These are phyloP conservation scores for Lampris incognitus DNA, from an alignment of 2,113 vertebrate species.

Conservation along the genomic window DNA sequence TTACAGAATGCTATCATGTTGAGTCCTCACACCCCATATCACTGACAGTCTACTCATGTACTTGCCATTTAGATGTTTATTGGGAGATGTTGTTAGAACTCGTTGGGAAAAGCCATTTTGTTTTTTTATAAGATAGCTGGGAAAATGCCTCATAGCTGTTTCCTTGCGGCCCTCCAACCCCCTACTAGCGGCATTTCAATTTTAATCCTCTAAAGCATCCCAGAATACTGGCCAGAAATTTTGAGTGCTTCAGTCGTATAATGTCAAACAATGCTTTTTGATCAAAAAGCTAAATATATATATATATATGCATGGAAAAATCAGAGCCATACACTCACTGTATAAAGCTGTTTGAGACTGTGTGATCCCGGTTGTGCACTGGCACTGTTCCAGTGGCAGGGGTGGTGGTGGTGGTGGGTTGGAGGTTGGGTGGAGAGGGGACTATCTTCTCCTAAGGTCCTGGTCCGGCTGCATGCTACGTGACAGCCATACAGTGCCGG, in stretches of 20 bases:
- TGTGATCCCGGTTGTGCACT: conserved; percentile 43
- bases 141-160: not conserved
- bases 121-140: not conserved
- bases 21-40: conserved; percentile 14
- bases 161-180: too few relatives aligned
- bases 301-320: conserved; percentile 3
- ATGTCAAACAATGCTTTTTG: not conserved
- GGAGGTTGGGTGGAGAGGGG: not conserved
- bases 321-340: conserved; percentile 16
- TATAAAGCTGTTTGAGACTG: conserved; percentile 13
- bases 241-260: not conserved
- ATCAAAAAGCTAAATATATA: not conserved
- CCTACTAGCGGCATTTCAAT: too few relatives aligned
- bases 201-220: not conserved
- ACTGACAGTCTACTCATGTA: not conserved
- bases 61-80: not conserved
- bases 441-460: conserved; percentile 34
- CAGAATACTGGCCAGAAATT: not conserved
- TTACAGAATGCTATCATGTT: conserved; percentile 21
- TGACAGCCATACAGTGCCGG: conserved; percentile 45
- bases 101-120: not conserved
- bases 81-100: not conserved
- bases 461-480: conserved; percentile 52
- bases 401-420: not conserved
- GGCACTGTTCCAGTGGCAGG: conserved; percentile 41